Conservation (phyloP, 2,797 vertebrate genomes). For the Phataginus tricuspis region DNA sequence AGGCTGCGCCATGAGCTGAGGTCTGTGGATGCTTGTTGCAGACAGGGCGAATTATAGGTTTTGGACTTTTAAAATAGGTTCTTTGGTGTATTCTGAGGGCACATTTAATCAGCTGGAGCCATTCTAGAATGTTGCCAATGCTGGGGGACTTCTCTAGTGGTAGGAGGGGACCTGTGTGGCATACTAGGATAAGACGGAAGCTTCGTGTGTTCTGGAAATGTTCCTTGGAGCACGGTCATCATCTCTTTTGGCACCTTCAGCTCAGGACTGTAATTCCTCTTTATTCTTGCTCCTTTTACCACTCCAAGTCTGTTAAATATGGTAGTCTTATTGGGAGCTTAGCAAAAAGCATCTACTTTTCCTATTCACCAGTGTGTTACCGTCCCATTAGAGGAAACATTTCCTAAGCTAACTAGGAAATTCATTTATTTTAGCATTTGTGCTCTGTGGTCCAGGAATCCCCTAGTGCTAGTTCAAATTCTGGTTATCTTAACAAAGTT, state of each 20-base stretch:
- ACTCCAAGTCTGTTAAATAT: neutral
- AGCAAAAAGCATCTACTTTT: slow-evolving; percentile 13
- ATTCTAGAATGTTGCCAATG: neutral
- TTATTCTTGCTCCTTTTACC: neutral
- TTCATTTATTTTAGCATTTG: slow-evolving; percentile 14
- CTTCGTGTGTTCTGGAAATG: neutral
- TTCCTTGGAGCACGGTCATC: neutral
- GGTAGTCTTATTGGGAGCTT: neutral
- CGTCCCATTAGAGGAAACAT: neutral
- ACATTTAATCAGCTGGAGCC: neutral
- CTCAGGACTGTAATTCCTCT: neutral
- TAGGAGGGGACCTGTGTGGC: neutral
- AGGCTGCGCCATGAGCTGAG: neutral
- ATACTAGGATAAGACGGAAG: neutral
- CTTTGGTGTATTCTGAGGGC: neutral
- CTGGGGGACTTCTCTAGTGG: neutral
- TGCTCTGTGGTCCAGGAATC: neutral
- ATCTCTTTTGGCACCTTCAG: neutral
- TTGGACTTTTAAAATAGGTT: neutral
- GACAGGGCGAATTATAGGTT: neutral
- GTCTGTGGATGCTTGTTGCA: neutral
- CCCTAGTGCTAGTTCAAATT: slow-evolving; percentile 11
- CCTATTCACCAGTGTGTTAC: neutral
- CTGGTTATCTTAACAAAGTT: neutral
- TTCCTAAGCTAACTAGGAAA: neutral